Evolutionary conservation across 2,797 vertebrate species (phyloP), one percentile per base, ranked within the genome.

Genomic region (Fistularia tabacaria): DNA sequence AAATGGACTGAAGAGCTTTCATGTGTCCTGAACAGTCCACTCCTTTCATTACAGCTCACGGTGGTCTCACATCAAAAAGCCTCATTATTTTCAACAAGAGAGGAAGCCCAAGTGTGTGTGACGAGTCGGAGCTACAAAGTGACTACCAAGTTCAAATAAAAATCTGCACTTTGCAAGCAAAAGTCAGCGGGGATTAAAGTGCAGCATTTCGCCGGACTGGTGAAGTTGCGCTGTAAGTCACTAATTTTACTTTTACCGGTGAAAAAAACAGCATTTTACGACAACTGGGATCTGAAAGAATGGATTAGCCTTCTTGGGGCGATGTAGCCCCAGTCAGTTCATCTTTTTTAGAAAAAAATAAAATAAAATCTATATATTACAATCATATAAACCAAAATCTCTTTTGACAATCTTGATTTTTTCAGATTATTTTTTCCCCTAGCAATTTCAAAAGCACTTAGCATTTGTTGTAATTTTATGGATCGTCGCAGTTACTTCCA

Each of bases 1-100:
- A 88, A 88, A 88, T 83, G 81, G 81, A 85, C 82, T 82, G 79
- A 79, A 83, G 83, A 75, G 85, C 85, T 89, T 89, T 86, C 73
- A 85, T 82, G 87, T 87, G 77, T 80, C 78, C 83, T 79, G 83
- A 83, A 81, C 80, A 74, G 80, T 86, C 68, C 79, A 77, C 75
- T 82, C 79, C 84, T 81, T 83, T 90, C 79, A 83, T 88, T 84
- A 86, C 57, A 15, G 70, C 65, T 74, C 65, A 49, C 62, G 79
- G 82, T 74, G 70, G 78, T 67, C 75, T 70, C 70, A 82, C 84
- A 88, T 87, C 83, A 85, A 87, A 89, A 72, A 66, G 64, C 69
- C 80, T 89, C 87, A 86, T 90, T 90, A 89, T 88, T 84, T 84
- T 83, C 79, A 84, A 85, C 62, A 66, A 84, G 74, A 46, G 60